Evolutionary conservation across 2,113 vertebrate genomes (phyloP).

Genomic region (Verasper variegatus): DNA sequence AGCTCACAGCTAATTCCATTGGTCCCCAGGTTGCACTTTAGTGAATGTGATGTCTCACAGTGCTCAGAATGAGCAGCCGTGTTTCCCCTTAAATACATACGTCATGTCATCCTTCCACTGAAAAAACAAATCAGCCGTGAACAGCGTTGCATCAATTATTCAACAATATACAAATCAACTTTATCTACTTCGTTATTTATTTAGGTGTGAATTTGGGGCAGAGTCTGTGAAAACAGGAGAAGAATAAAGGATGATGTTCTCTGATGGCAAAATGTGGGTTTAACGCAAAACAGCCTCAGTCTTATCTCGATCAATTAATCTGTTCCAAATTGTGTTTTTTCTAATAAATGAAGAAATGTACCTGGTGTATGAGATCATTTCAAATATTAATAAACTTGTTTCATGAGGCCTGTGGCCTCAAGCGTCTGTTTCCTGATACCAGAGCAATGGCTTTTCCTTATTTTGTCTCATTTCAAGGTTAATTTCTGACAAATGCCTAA

Average conservation of each 20-base stretch:
- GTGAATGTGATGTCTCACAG: conserved; percentile 29
- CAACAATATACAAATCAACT: neutral
- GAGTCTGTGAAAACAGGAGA: neutral
- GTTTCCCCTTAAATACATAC: conserved; percentile 29
- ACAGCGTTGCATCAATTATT: conserved; percentile 7
- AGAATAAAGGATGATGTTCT: neutral
- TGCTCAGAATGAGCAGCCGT: conserved; percentile 28
- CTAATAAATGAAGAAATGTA: conserved; percentile 3
- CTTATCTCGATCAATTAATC: neutral
- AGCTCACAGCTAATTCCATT: neutral
- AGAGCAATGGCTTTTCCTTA: neutral
- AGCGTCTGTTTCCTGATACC: neutral
- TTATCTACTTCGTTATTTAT: neutral
- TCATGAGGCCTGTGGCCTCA: neutral
- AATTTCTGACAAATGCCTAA: conserved; percentile 7
- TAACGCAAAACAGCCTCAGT: neutral
- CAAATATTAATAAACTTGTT: conserved; percentile 7
- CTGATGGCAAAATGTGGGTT: neutral
- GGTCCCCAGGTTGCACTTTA: conserved; percentile 11
- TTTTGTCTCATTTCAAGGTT: neutral
- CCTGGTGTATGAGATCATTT: neutral
- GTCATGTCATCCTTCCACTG: conserved; percentile 12
- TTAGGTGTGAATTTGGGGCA: neutral
- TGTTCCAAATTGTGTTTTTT: neutral
- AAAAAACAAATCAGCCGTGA: conserved; percentile 16